Evolutionary conservation across 1,140 invertebrate species (phyloP), one percentile per base, ranked within the genome.

Genomic region (Bombus fervidus): DNA sequence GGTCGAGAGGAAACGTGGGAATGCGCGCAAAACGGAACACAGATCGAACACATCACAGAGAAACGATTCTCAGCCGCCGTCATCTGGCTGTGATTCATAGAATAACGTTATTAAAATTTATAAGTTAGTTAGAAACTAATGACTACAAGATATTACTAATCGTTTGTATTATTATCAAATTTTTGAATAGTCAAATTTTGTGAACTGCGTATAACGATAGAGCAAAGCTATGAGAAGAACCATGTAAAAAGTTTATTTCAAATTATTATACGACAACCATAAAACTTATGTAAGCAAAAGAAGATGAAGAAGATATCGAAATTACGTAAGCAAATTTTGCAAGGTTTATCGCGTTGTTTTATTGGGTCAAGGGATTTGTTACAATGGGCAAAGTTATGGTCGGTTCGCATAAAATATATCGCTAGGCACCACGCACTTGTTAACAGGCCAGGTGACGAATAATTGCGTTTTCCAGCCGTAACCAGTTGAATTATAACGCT

Each of bases 1-100:
- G 79, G 80, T 41, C 74, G 59, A 34, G 22, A 18, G 31, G 25
- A 62, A 62, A 57, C 84, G 87, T 89, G 88, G 47, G 81, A 89
- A 86, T 74, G 80, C 74, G 73, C 66, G 57, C 31, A 59, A 78
- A 68, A 80, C 15, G 64, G 22, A 53, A 39, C 71, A 39, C 9
- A 31, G 43, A 31, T 12, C 47, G 18, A 37, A 62, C 53, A 18
- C n/a, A 22, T n/a, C 22, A n/a, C n/a, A 31, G n/a, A 31, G n/a
- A 66, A 66, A 66, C n/a, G 62, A 53, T 22, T 53, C 18, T 6
- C 47, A 22, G 6, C 47, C 47, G 18, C 47, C 18, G 4, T 71
- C 22, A 25, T 37, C 43, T 34, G 3, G 1, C 10, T 10, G 28
- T 9, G 18, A 43, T 83, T 53, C 47, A 53, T 53, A 22, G 18